These are phyloP conservation scores for Lophius americanus DNA, from an alignment of 2,797 vertebrate species.

Conservation along the genomic window DNA sequence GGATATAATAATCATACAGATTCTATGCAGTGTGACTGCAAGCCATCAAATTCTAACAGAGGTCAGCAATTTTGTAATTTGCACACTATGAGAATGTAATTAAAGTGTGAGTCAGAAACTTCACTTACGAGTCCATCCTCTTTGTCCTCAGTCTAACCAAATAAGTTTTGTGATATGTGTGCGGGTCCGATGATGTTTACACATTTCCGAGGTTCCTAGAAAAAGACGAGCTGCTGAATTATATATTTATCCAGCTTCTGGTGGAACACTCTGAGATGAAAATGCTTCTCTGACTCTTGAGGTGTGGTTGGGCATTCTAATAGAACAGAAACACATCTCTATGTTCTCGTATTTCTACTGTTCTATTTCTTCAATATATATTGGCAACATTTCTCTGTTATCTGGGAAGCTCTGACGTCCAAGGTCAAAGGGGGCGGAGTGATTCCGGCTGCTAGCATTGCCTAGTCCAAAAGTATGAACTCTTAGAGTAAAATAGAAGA, in stretches of 20 bases:
- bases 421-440: slow-evolving; percentile 21
- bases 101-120: slow-evolving; percentile 68
- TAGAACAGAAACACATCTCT: slow-evolving; percentile 21
- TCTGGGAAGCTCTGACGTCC: slow-evolving; percentile 2
- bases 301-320: slow-evolving; percentile 13
- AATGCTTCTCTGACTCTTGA: slow-evolving; percentile 2
- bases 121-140: slow-evolving; percentile 40
- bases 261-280: slow-evolving; percentile 17
- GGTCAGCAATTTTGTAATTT: slow-evolving; percentile 77
- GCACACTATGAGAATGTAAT: slow-evolving; percentile 63
- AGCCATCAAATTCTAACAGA: slow-evolving; percentile 68
- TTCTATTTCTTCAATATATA: slow-evolving; percentile 17
- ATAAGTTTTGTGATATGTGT: slow-evolving; percentile 35
- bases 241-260: slow-evolving; percentile 30
- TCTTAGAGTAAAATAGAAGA: too few relatives aligned
- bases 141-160: slow-evolving; percentile 9
- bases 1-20: slow-evolving; percentile 74
- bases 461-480: too few relatives aligned
- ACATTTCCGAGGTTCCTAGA: slow-evolving; percentile 36
- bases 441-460: slow-evolving; percentile 2
- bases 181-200: slow-evolving; percentile 45
- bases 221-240: slow-evolving; percentile 30
- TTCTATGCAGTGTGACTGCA: slow-evolving; percentile 74
- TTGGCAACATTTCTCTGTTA: slow-evolving; percentile 12
- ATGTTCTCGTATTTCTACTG: slow-evolving; percentile 7